Evolutionary conservation across 2,888 invertebrate genomes (phyloP).

Genomic region (Aleiodes alternator): DNA sequence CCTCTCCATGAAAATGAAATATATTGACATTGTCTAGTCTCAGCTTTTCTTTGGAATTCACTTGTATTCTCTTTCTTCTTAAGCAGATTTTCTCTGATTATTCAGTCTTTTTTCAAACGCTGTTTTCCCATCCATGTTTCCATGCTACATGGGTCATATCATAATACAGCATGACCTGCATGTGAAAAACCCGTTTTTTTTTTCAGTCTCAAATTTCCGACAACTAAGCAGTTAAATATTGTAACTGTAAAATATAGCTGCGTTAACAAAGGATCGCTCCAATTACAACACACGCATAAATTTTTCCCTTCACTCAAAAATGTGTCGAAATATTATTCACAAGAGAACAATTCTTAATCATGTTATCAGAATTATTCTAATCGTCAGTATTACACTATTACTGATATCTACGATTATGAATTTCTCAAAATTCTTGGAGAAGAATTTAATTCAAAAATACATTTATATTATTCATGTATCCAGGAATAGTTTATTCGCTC

Average conservation of each 20-base stretch:
- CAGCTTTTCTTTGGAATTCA: not conserved
- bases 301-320: not conserved
- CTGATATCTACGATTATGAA: too few relatives aligned
- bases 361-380: too few relatives aligned
- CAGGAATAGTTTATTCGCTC: too few relatives aligned
- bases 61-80: not conserved
- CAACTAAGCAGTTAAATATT: not conserved
- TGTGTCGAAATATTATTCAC: not conserved
- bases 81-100: not conserved
- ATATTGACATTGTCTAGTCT: not conserved
- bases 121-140: slow-evolving; percentile 5
- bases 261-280: slow-evolving; percentile 13
- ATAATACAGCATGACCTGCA: slow-evolving; percentile 13
- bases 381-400: too few relatives aligned
- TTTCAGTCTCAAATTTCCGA: slow-evolving; percentile 18
- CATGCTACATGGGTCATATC: not conserved
- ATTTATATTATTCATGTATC: too few relatives aligned
- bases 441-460: too few relatives aligned
- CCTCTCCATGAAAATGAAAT: not conserved
- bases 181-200: slow-evolving; percentile 9
- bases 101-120: not conserved
- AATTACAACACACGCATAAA: not conserved
- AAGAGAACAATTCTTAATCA: not conserved
- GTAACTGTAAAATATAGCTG: slow-evolving; percentile 14
- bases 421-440: too few relatives aligned